Base-by-base conservation (phyloP, 2,113 vertebrate genomes). In the Tragelaphus buxtoni region DNA sequence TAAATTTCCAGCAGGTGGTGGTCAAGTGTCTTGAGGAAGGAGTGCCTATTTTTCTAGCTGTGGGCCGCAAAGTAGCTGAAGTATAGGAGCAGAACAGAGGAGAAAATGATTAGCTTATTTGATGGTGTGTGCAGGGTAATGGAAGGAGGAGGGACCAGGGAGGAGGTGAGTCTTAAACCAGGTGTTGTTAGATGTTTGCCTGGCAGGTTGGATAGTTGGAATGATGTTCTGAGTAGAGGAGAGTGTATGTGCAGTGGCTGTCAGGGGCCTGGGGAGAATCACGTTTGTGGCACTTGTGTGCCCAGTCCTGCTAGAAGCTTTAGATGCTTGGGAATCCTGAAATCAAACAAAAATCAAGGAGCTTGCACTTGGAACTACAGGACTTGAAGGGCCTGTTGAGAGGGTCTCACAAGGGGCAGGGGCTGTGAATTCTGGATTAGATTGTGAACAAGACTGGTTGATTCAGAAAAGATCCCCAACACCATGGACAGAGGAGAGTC, bases 1-100 rank as follows among this genome's bases (percentile, higher is more conserved):
- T 20, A 79, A 32, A 28, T 24, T 28, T 82, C 97, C 98, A 96
- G 96, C 92, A 97, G 98, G 85, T 97, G 98, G 98, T 97, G 96
- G 95, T 47, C 94, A 84, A 95, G 94, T 30, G 69, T 90, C 95
- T 97, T 51, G 14, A 90, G 63, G 76, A 94, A 92, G 69, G 17
- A 42, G 14, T 30, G 26, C 8, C 47, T 16, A 49, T 28, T 65
- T 30, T 16, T 6, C 58, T 45, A 87, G 61, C 5, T 24, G 60
- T 79, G 74, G 92, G 30, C 53, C 7, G 2, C 35, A 24, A 74
- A 0, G 22, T 7, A 30, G 1, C 4, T 55, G 61, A 85, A 12
- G 30, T 22, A 56, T 12, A 69, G 11, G 26, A 72, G 45, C 69
- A 39, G 55, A 85, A 26, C 2, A 16, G 63, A 83, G 8, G n/a